These are phyloP conservation scores for Orthonevra nobilis DNA, from an alignment of 2,888 invertebrate genomes.

Conservation along the genomic window DNA sequence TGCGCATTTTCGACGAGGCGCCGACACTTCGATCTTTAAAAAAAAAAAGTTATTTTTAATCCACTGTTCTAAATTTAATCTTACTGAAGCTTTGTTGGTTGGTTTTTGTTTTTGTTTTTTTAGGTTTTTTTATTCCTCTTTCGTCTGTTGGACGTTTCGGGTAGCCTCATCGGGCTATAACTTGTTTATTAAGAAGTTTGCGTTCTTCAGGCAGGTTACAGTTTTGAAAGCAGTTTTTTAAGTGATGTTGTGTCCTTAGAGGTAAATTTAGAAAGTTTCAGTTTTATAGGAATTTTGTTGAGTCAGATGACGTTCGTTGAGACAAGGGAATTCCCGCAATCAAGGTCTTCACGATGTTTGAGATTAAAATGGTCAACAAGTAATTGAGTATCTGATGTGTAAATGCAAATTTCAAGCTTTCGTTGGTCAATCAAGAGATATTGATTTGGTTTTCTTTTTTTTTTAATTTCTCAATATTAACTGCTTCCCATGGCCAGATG, in stretches of 20 bases:
- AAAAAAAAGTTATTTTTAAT: conserved; percentile 53
- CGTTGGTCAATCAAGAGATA: too few species aligned
- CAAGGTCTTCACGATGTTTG: too few species aligned
- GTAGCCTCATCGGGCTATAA: conserved; percentile 19
- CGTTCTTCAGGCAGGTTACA: conserved; percentile 20
- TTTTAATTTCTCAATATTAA: too few species aligned
- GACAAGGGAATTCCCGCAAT: too few species aligned
- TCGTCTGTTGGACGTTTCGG: not conserved
- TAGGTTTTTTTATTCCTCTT: not conserved
- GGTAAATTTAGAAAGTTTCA: not conserved
- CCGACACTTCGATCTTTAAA: conserved; percentile 29
- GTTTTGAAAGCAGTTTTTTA: conserved; percentile 28
- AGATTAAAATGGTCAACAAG: too few species aligned
- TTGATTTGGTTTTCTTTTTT: too few species aligned
- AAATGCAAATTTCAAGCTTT: too few species aligned
- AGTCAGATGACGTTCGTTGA: too few species aligned
- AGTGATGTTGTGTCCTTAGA: not conserved
- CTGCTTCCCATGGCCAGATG: too few species aligned
- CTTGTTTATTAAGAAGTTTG: conserved; percentile 13
- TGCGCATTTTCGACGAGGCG: conserved; percentile 48
- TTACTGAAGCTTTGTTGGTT: not conserved
- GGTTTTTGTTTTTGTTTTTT: not conserved
- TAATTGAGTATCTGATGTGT: too few species aligned
- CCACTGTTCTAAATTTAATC: conserved; percentile 46
- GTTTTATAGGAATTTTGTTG: not conserved